Conservation (phyloP, 2,113 vertebrate genomes). For the Damaliscus lunatus region DNA sequence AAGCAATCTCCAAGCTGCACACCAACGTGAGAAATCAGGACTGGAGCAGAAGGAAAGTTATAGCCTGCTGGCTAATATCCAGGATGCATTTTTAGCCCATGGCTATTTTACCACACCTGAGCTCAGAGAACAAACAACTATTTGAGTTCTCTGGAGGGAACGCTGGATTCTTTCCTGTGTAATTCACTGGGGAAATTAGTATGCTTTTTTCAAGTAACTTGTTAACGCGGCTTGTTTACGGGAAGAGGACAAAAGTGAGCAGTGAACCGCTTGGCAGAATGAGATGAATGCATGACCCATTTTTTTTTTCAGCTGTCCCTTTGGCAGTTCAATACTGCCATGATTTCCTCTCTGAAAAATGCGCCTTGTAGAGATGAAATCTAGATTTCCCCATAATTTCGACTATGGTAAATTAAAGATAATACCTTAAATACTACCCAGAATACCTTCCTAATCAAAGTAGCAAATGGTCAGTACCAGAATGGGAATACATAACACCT, state of each 20-base stretch:
- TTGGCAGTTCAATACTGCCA: background rate
- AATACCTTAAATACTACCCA: background rate
- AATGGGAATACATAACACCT: background rate
- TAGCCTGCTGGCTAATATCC: background rate
- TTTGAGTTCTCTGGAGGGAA: constrained; percentile 42
- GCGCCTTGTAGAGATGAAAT: background rate
- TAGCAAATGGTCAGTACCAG: background rate
- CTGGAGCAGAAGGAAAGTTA: background rate
- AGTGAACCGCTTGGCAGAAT: constrained; percentile 17
- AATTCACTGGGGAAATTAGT: constrained; percentile 63
- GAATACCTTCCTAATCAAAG: constrained; percentile 20
- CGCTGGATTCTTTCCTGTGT: background rate
- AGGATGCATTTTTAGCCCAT: background rate
- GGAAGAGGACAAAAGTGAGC: constrained; percentile 47
- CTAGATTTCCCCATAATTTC: constrained; percentile 22
- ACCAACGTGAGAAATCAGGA: background rate
- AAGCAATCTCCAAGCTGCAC: background rate
- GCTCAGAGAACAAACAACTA: constrained; percentile 54
- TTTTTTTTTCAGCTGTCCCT: constrained; percentile 58
- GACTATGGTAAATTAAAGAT: background rate
- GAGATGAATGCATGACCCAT: constrained; percentile 59
- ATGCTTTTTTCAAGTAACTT: constrained; percentile 62
- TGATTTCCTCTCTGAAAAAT: constrained; percentile 44
- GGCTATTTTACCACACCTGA: constrained; percentile 59
- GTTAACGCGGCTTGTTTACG: constrained; percentile 55